phyloP scores from a whole-genome alignment of 1,140 invertebrate genomes.

The Temnothorax curvispinosus region DNA sequence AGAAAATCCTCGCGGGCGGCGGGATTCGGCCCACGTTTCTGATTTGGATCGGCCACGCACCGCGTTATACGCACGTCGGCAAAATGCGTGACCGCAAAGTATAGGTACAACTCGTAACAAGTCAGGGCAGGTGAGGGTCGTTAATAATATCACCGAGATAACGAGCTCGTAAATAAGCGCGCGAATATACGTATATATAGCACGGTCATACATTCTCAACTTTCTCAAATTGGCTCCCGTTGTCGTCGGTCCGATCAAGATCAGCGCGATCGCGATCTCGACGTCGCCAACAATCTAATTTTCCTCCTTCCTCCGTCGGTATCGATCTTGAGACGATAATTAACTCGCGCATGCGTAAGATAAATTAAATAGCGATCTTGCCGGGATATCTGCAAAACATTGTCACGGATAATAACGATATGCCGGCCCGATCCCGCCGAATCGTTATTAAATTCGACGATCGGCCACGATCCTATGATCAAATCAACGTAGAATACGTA shows the following conservation, averaged over 20 bases:
- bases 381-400: background rate
- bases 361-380: slow-evolving; percentile 43
- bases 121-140: slow-evolving; percentile 37
- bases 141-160: slow-evolving; percentile 61
- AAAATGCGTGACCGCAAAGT: slow-evolving; percentile 54
- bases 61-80: slow-evolving; percentile 9
- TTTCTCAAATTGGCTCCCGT: slow-evolving; percentile 53
- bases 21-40: background rate
- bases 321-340: slow-evolving; percentile 43
- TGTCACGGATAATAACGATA: slow-evolving; percentile 15
- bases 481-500: slow-evolving; percentile 42
- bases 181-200: slow-evolving; percentile 24
- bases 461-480: background rate
- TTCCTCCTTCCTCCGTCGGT: slow-evolving; percentile 19
- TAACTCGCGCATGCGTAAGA: slow-evolving; percentile 15
- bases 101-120: slow-evolving; percentile 32
- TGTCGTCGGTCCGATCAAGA: slow-evolving; percentile 38
- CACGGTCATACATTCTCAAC: slow-evolving; percentile 43
- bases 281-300: slow-evolving; percentile 38
- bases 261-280: slow-evolving; percentile 31
- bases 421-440: background rate
- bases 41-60: slow-evolving; percentile 32
- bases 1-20: background rate
- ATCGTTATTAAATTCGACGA: slow-evolving; percentile 11
- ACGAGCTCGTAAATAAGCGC: slow-evolving; percentile 58